Conservation (phyloP, 2,888 invertebrate species). For the Ichneumoninae sp. region DNA sequence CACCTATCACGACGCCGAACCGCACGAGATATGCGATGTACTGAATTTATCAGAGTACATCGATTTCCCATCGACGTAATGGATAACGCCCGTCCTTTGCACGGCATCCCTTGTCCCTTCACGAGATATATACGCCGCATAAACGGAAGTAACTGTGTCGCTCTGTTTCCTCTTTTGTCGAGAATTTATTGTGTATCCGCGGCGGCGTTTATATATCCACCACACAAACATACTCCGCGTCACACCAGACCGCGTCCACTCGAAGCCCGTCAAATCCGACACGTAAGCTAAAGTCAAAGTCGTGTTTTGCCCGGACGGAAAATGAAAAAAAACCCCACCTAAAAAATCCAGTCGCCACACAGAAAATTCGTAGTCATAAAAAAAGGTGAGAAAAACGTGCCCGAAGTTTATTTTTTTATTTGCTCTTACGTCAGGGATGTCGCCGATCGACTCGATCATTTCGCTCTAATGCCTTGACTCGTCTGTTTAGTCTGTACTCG, state of each 20-base stretch:
- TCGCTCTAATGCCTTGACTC: slow-evolving; percentile 20
- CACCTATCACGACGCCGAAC: not conserved
- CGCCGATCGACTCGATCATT: slow-evolving; percentile 12
- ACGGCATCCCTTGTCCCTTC: not conserved
- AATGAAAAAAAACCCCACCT: not conserved
- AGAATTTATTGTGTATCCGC: slow-evolving; percentile 13
- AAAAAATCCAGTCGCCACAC: not conserved
- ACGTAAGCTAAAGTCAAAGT: slow-evolving; percentile 4
- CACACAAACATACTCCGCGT: not conserved
- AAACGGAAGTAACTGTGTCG: slow-evolving; percentile 15
- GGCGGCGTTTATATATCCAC: slow-evolving; percentile 6
- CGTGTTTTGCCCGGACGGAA: not conserved
- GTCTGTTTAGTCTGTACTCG: slow-evolving; percentile 25
- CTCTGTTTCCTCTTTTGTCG: slow-evolving; percentile 19
- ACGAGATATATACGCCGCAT: not conserved
- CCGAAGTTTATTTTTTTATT: not conserved
- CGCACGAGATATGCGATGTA: not conserved
- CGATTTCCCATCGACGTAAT: slow-evolving; percentile 20
- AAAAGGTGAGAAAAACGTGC: not conserved
- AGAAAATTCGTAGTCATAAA: not conserved
- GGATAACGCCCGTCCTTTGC: slow-evolving; percentile 7
- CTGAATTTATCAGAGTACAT: slow-evolving; percentile 35
- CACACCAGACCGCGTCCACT: not conserved
- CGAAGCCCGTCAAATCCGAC: not conserved
- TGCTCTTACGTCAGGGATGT: slow-evolving; percentile 8